Conservation (phyloP, 1,140 invertebrate species). For the Kradibia gibbosae region DNA sequence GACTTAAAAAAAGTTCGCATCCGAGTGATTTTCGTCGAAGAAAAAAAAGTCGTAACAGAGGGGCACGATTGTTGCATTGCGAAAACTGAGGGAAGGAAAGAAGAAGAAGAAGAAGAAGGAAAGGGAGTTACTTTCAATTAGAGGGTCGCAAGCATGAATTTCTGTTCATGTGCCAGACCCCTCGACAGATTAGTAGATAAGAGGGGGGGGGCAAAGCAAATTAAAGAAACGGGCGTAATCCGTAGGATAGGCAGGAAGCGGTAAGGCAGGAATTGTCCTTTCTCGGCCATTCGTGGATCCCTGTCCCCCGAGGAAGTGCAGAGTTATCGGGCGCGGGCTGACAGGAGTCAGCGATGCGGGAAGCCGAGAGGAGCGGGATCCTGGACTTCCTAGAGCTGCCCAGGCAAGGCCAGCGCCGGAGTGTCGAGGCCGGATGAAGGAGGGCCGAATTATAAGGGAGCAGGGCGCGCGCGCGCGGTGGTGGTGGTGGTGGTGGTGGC, state of each 20-base stretch:
- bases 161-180: too few species aligned
- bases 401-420: neutral
- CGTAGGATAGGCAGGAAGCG: neutral
- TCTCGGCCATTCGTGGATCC: neutral
- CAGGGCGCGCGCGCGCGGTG: neutral
- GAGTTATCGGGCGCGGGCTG: neutral
- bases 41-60: too few species aligned
- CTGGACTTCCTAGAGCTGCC: neutral
- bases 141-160: too few species aligned
- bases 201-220: neutral
- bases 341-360: constrained; percentile 4
- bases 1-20: too few species aligned
- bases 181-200: neutral
- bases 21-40: too few species aligned
- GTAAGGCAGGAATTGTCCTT: neutral
- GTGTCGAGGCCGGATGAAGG: neutral
- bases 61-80: too few species aligned
- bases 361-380: neutral
- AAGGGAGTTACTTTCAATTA: too few species aligned
- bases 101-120: too few species aligned
- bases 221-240: neutral
- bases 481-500: too few species aligned
- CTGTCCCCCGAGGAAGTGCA: neutral
- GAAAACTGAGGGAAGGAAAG: too few species aligned
- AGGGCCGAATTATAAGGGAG: neutral